These are phyloP conservation scores for Syngnathus rostellatus DNA, from an alignment of 2,797 vertebrate genomes.

Conservation along the genomic window DNA sequence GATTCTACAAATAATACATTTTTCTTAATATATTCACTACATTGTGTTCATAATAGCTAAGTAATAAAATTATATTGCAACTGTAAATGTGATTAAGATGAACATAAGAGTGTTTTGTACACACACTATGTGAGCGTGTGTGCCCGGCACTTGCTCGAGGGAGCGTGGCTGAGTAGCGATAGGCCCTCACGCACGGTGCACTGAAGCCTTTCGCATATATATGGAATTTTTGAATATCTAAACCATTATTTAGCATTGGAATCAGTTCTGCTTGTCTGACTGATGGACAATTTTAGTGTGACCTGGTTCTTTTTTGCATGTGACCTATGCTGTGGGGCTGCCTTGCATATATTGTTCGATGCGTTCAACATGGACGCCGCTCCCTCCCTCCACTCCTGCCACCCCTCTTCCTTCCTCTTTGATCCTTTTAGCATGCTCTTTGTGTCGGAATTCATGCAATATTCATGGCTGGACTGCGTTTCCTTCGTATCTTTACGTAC, in stretches of 20 bases:
- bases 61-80: neutral
- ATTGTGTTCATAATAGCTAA: neutral
- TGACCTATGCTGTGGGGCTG: constrained; percentile 97
- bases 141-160: constrained; percentile 77
- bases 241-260: constrained; percentile 98
- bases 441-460: constrained; percentile 75
- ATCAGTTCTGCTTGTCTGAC: constrained; percentile 99
- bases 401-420: constrained; percentile 45
- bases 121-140: constrained; percentile 41
- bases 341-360: constrained; percentile 87
- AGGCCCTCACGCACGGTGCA: constrained; percentile 84
- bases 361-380: constrained; percentile 66
- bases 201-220: constrained; percentile 97
- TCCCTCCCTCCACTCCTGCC: constrained; percentile 16
- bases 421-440: constrained; percentile 74
- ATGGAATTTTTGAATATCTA: constrained; percentile 97
- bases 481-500: constrained; percentile 74
- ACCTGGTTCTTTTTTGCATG: constrained; percentile 85
- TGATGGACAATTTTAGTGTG: constrained; percentile 99
- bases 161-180: constrained; percentile 74
- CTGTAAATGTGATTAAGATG: constrained; percentile 1
- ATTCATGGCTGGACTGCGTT: constrained; percentile 70
- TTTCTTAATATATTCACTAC: neutral
- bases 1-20: neutral
- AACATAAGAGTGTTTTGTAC: constrained; percentile 40